These are phyloP conservation scores for Neogale vison DNA, from an alignment of 2,113 vertebrate genomes.

Conservation along the genomic window DNA sequence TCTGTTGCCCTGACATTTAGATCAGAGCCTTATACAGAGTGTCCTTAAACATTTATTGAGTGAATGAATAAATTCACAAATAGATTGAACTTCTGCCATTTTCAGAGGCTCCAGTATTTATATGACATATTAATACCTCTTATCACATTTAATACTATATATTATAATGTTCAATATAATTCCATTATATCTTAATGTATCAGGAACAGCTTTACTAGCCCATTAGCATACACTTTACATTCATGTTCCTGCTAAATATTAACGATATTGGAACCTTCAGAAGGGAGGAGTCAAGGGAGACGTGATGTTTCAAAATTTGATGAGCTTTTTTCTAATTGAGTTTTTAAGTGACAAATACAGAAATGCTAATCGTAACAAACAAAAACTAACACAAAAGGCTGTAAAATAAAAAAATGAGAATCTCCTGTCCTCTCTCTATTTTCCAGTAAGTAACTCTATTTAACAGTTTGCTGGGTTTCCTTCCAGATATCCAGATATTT, in stretches of 20 bases:
- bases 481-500: background rate
- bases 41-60: background rate
- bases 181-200: background rate
- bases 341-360: background rate
- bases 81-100: background rate
- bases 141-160: background rate
- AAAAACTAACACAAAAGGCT: background rate
- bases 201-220: background rate
- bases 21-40: background rate
- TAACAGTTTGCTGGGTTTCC: background rate
- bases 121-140: background rate
- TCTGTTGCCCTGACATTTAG: background rate
- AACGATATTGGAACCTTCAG: background rate
- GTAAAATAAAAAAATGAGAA: background rate
- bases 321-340: background rate
- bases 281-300: background rate
- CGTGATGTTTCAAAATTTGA: background rate
- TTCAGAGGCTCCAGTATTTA: background rate
- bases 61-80: background rate
- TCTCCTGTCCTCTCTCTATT: background rate
- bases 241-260: background rate
- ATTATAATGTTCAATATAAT: background rate
- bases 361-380: background rate
- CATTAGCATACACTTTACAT: background rate
- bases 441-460: background rate